Percentiles rank a stretch among this genome's conserved stretches.
These are phyloP conservation scores for Takifugu rubripes DNA, from an alignment of 2,797 vertebrate species.

Conservation along the genomic window DNA sequence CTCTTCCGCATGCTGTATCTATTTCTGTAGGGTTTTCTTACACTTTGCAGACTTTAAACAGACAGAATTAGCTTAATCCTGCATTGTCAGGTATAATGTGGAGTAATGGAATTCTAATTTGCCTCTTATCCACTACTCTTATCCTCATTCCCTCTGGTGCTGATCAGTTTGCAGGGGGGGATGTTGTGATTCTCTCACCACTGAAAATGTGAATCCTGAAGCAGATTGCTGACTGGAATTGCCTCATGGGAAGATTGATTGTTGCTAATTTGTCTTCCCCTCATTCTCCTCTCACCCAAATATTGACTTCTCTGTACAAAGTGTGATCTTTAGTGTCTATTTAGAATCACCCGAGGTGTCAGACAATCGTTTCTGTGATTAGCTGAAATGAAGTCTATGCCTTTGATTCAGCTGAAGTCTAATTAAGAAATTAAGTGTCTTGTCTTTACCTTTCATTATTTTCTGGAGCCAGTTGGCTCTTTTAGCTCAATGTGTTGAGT, in stretches of 20 bases:
- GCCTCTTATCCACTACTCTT: slow-evolving; percentile 5
- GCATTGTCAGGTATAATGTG: slow-evolving; percentile 38
- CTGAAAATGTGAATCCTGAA: slow-evolving; percentile 14
- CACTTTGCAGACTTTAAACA: slow-evolving; percentile 16
- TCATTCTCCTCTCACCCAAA: slow-evolving; percentile 1
- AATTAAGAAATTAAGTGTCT: slow-evolving; percentile 14
- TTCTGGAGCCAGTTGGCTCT: not conserved
- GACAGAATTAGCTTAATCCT: slow-evolving; percentile 29
- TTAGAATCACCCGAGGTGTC: slow-evolving; percentile 16
- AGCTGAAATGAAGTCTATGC: slow-evolving; percentile 20
- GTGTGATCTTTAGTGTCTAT: slow-evolving; percentile 28
- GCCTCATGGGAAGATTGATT: slow-evolving; percentile 25
- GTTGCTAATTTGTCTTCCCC: slow-evolving; percentile 17
- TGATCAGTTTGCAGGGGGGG: slow-evolving; percentile 37
- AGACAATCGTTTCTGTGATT: slow-evolving; percentile 17
- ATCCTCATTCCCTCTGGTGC: slow-evolving; percentile 13
- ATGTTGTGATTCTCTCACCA: slow-evolving; percentile 45
- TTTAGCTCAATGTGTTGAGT: not conserved
- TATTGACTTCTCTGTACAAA: slow-evolving; percentile 32
- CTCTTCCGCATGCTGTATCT: not conserved
- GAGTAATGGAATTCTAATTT: slow-evolving; percentile 38
- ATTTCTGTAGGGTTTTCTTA: slow-evolving; percentile 1
- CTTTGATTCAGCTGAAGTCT: slow-evolving; percentile 13
- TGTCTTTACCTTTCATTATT: not conserved
- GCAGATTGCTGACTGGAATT: slow-evolving; percentile 48